A percentile compares a stretch with the other conserved stretches of the same genome.
phyloP scores from a whole-genome alignment of 2,797 vertebrate genomes.

The Enteromius argenteus region DNA sequence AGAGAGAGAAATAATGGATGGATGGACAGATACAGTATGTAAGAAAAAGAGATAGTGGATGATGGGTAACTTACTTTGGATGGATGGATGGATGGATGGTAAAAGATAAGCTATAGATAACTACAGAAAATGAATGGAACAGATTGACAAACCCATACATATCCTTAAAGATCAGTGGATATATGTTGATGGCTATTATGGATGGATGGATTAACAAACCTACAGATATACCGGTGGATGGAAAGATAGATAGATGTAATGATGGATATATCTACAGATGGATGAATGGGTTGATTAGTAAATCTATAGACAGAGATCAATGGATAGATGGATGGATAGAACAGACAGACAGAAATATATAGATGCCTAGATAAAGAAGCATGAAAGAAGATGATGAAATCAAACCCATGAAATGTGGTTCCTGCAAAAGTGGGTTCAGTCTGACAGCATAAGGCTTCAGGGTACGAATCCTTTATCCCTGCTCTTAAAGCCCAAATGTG shows the following conservation, averaged over 20 bases:
- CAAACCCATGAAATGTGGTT: background rate
- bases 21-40: background rate
- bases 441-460: slow-evolving; percentile 38
- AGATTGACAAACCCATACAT: background rate
- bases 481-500: slow-evolving; percentile 54
- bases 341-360: background rate
- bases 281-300: background rate
- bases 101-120: background rate
- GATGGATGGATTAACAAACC: background rate
- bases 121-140: background rate
- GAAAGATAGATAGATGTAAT: background rate
- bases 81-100: background rate
- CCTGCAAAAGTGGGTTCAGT: slow-evolving; percentile 38
- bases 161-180: background rate
- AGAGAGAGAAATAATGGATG: background rate
- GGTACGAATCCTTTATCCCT: slow-evolving; percentile 35
- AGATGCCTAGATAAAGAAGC: background rate
- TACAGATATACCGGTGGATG: background rate
- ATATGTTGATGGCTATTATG: background rate
- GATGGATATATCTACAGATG: background rate
- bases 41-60: background rate
- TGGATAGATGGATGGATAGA: background rate
- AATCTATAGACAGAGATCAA: background rate
- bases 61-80: background rate
- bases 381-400: background rate